Evolutionary conservation across 2,888 invertebrate genomes (phyloP), one percentile per base, ranked within the genome.

Genomic region (Cepaea hortensis): DNA sequence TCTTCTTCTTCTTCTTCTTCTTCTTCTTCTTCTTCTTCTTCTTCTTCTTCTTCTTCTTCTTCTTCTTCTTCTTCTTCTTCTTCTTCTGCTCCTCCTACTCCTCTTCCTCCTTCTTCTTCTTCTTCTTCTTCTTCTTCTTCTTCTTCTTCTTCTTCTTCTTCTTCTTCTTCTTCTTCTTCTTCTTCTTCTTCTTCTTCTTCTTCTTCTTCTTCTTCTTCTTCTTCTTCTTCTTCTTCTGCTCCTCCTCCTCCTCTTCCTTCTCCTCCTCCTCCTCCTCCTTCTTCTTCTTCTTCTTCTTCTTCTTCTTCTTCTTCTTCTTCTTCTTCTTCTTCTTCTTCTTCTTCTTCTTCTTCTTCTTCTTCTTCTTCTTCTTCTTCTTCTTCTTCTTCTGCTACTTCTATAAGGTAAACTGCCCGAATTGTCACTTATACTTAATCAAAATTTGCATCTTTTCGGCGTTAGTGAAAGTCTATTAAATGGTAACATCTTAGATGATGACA

Each of bases 261-360:
- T 62, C 35, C 23, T 65, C 68, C 65, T 46, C 35, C 13, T 82
- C 68, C n/a, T 62, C 35, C 7, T 82, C 70, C 65, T 62, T n/a
- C 23, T 82, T 68, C 65, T 46, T n/a, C n/a, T 82, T 35, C 65
- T 68, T 35, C n/a, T 82, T n/a, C 65, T 62, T n/a, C 65, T 82
- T 15, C 13, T 68, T 15, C 11, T 68, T 35, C 11, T 68, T 15
- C 18, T 82, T 15, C 65, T 68, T 46, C 23, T 11, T 35, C 76
- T 76, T 48, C 76, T 76, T 48, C 76, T 76, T 48, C 76, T 76
- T 48, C 76, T 35, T 23, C 76, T 76, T 48, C 76, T 76, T 48
- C 76, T 76, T 76, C 76, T 76, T 76, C 35, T 76, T 76, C 76
- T 76, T 76, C 76, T 80, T 61, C 62, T 80, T 80, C 62, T 80